A percentile compares a stretch with the other conserved stretches of the same genome.
Evolutionary conservation across 2,797 vertebrate genomes (phyloP).

Genomic region (Cygnus olor): DNA sequence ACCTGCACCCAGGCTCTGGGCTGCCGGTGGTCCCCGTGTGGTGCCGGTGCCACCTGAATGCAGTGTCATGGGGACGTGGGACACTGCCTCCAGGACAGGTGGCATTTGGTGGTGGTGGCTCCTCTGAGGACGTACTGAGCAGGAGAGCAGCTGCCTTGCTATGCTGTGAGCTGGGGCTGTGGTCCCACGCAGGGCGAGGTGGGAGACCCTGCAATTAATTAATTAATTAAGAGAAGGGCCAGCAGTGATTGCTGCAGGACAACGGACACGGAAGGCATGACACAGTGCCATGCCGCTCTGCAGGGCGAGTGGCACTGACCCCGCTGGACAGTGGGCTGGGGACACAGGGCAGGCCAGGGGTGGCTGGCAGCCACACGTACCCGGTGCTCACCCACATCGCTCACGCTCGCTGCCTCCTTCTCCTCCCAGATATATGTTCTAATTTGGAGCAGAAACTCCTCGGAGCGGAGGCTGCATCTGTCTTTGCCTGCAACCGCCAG

Average conservation of each 20-base stretch:
- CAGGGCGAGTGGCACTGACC: background rate
- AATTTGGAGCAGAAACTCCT: conserved; percentile 1
- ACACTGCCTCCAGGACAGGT: no score
- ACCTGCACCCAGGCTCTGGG: no score
- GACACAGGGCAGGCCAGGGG: background rate
- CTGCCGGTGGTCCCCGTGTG: no score
- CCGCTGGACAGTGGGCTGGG: background rate
- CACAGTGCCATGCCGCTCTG: background rate
- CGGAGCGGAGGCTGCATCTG: background rate
- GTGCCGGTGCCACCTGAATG: no score
- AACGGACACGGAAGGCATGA: background rate
- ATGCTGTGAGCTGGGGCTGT: background rate
- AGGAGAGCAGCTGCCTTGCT: no score
- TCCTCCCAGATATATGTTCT: background rate
- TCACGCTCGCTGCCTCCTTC: background rate
- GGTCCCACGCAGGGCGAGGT: no score
- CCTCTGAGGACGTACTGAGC: no score
- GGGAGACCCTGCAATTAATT: background rate
- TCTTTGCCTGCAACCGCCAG: conserved; percentile 19
- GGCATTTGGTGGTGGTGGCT: no score
- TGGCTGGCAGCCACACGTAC: rapidly evolving
- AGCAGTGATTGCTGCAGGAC: background rate
- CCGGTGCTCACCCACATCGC: background rate
- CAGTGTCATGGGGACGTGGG: no score
- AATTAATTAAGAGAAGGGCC: background rate